Evolutionary conservation across 92 coral and sea anemone species (phyloP), one percentile per base, ranked within the genome.

Genomic region (Porites divaricata): DNA sequence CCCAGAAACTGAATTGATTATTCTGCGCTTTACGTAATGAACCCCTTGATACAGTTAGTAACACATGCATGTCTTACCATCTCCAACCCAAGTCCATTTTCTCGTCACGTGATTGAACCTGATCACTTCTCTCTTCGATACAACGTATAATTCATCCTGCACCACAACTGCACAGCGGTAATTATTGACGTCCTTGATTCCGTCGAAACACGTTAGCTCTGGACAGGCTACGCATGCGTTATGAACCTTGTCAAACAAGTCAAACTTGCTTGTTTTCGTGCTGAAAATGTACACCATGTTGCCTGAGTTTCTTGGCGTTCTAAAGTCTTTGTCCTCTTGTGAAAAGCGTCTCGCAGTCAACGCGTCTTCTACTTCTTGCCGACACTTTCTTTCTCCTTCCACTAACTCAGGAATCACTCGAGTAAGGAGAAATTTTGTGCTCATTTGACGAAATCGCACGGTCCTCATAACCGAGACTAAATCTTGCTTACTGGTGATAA

Each of bases 381-480:
- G 84, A 51, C 96, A 95, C 11, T 88, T 78, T 16, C 78, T 86
- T 67, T 91, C 92, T n/a, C 85, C 89, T 14, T 93, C 93, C 11
- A 92, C 93, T 22, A 93, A 57, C 13, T 95, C 98, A 35, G 93
- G 98, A 48, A 93, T 74, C 26, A 95, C 90, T 45, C 89, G 89
- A 28, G 88, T 86, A 15, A 52, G 74, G 20, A 95, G 72, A 62
- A 80, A 77, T 6, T 88, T 77, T 5, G 94, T 90, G 45, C 91
- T 77, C 67, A 95, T 90, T 80, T 95, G 98, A 53, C 92, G 90
- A 63, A 89, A 95, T 67, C 95, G 90, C 12, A 95, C 88, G 63
- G 87, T 89, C 19, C 81, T 76, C 67, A 95, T 89, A 13, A 95
- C 87, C 50, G 88, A 69, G 51, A 91, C 94, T 24, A 88, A 91